Evolutionary conservation across 2,888 invertebrate species (phyloP), one percentile per base, ranked within the genome.

Genomic region (Gymnosoma rotundatum): DNA sequence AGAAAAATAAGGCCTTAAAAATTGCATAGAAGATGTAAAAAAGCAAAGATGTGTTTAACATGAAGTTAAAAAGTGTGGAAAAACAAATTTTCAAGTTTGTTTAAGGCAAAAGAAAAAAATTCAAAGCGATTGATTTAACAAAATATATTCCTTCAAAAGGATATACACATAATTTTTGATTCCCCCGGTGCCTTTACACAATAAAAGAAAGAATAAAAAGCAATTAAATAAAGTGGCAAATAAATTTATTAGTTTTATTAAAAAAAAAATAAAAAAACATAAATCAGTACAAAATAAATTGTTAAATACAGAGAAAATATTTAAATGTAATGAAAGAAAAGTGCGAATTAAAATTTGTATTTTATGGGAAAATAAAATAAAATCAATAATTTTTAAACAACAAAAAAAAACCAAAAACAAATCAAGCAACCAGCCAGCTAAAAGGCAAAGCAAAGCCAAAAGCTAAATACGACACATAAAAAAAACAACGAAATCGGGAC

Each of bases 321-420:
- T 64, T 48, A 56, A 63, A 72, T 45, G 48, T 48, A 56, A 63
- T 12, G 52, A 74, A 78, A 38, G 69, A 80, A 61, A 73, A 83
- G 48, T 70, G 61, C 45, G 66, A 75, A 61, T 70, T 67, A 66
- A 50, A 79, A 20, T 67, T 75, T 67, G 52, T 52, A 12, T 52
- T 79, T 38, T 64, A 79, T 64, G 61, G 64, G 48, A 64, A 63
- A 72, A 75, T 45, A 50, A 78, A 83, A 83, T 73, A 87, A 87
- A 87, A 87, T 87, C 87, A 83, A 87, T 87, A 87, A 83, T 85
- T 85, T 81, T 64, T 82, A 83, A 76, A 74, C 56, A 73, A 78
- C 72, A 70, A 78, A 36, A 75, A 78, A 21, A 64, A 80, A 75
- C 80, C 80, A 61, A 76, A 78, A 45, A 61, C 42, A 78, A 78